phyloP scores from a whole-genome alignment of 2,113 vertebrate genomes.

The Lamprotornis superbus region DNA sequence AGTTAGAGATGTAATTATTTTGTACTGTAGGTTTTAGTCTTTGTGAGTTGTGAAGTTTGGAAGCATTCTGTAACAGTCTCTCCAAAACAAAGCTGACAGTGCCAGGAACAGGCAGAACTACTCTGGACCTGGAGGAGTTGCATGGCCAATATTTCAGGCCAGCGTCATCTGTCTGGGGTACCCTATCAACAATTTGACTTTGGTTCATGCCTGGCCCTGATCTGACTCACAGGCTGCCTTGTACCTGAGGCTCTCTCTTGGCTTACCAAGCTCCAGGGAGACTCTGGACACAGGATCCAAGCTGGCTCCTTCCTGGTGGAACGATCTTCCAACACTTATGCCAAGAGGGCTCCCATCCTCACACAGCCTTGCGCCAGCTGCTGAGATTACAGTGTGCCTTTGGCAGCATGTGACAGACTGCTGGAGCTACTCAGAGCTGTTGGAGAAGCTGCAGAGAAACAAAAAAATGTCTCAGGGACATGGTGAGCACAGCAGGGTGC shows the following conservation, averaged over 20 bases:
- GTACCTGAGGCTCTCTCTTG: not conserved
- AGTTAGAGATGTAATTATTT: not conserved
- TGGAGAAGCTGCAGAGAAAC: not conserved
- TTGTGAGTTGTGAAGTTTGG: not conserved
- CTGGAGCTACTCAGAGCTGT: not conserved
- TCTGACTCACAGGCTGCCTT: not conserved
- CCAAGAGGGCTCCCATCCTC: not conserved
- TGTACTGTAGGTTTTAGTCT: not conserved
- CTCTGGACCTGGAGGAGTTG: not conserved
- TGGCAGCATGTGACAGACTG: accelerated
- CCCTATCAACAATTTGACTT: not conserved
- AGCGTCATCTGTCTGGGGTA: not conserved
- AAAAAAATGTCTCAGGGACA: not conserved
- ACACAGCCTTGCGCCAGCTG: not conserved
- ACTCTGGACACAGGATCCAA: not conserved
- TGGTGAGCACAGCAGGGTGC: not conserved
- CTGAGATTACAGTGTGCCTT: not conserved
- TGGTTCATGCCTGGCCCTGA: not conserved
- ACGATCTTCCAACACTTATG: not conserved
- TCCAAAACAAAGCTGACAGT: not conserved
- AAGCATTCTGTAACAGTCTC: not conserved
- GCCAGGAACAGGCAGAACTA: not conserved
- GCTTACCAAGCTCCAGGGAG: not conserved
- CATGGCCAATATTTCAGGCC: not conserved
- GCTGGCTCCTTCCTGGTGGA: not conserved